Evolutionary conservation across 2,113 vertebrate species (phyloP).

Genomic region (Falcunculus frontatus): DNA sequence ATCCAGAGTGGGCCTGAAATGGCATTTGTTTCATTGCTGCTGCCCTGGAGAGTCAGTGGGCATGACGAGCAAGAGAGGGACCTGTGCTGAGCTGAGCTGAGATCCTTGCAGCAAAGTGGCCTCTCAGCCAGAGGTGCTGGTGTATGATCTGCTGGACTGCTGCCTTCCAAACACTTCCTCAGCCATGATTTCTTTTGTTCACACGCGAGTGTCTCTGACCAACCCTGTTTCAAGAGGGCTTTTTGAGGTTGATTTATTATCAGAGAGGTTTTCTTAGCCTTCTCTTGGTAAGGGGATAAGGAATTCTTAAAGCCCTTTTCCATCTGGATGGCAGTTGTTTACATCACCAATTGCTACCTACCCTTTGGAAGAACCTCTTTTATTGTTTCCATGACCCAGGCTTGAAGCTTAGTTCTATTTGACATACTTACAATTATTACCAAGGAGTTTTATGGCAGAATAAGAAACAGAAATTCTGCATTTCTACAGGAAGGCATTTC

Average conservation of each 20-base stretch:
- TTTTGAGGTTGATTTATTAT: not conserved
- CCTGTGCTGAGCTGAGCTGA: not conserved
- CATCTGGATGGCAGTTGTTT: not conserved
- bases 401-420: not conserved
- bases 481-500: not conserved
- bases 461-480: not conserved
- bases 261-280: not conserved
- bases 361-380: not conserved
- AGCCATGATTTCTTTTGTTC: not conserved
- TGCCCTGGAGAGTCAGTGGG: not conserved
- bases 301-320: not conserved
- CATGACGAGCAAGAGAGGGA: not conserved
- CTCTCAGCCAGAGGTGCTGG: accelerated
- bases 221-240: not conserved
- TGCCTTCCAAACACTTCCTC: not conserved
- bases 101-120: accelerated
- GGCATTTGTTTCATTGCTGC: not conserved
- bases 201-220: accelerated
- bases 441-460: not conserved
- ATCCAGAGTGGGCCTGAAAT: not conserved
- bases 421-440: not conserved
- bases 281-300: not conserved
- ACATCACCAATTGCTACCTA: not conserved
- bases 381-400: not conserved
- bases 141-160: not conserved